These are phyloP conservation scores for Uloborus plumipes DNA, from an alignment of 2,888 invertebrate species.

Conservation along the genomic window DNA sequence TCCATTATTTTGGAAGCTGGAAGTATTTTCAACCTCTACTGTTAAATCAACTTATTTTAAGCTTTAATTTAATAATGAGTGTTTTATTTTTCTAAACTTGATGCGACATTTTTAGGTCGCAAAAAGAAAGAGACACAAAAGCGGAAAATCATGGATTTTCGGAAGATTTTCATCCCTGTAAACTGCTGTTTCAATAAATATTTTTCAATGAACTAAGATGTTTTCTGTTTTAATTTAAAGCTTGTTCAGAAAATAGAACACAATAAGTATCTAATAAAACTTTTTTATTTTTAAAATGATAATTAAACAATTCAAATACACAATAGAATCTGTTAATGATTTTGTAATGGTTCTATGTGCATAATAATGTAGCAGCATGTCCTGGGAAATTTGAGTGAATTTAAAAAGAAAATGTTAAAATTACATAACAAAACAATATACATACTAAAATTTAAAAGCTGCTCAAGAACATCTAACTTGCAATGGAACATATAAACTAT, in stretches of 20 bases:
- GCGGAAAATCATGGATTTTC: too few relatives aligned
- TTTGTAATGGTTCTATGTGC: conserved; percentile 60
- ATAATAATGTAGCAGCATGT: conserved; percentile 61
- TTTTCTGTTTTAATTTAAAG: neutral
- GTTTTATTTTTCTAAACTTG: too few relatives aligned
- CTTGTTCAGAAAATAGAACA: neutral
- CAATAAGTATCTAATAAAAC: neutral
- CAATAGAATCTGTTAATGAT: neutral
- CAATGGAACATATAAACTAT: conserved; percentile 52
- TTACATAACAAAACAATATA: conserved; percentile 48
- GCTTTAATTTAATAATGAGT: too few relatives aligned
- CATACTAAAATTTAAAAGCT: conserved; percentile 60
- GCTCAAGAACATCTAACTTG: conserved; percentile 51
- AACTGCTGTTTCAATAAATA: too few relatives aligned
- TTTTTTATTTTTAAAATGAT: too few relatives aligned
- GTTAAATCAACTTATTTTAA: too few relatives aligned
- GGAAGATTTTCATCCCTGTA: too few relatives aligned
- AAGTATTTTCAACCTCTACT: too few relatives aligned
- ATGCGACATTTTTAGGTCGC: too few relatives aligned
- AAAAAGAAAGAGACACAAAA: too few relatives aligned
- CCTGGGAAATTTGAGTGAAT: conserved; percentile 33
- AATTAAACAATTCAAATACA: too few relatives aligned
- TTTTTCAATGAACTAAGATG: neutral
- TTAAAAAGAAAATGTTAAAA: conserved; percentile 35
- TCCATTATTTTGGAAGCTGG: too few relatives aligned